Base-by-base conservation (phyloP, 23 tunicate genomes). In the Ciona savignyi region DNA sequence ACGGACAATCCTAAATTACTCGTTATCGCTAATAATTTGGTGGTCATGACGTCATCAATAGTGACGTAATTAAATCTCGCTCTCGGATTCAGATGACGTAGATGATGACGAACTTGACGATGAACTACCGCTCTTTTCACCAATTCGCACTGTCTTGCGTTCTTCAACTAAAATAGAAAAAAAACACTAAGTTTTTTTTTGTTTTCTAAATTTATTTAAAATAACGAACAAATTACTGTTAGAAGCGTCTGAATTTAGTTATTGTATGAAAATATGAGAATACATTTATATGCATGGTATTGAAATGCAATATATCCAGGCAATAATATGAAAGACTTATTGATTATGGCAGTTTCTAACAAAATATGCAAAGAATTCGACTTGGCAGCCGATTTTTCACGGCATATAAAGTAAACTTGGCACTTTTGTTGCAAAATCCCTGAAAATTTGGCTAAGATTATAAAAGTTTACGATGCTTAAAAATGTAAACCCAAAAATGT, bases 31-130 rank as follows among this genome's bases (percentile, higher is more conserved):
- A n/a, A n/a, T n/a, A n/a, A n/a, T n/a, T n/a, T n/a, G n/a, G n/a
- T n/a, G n/a, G n/a, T 42, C 56, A 15, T 42, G 56, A 42, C 56
- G 56, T 42, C 56, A 42, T 6, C 9, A 9, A 9, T 42, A 20
- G 67, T 63, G 28, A 63, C 67, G 67, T 63, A 4, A 26, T 73
- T 74, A 82, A 61, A 82, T 82, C 70, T 82, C 87, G 70, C 87
- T 82, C 63, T 82, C 87, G 19, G 87, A 82, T 20, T 82, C 87
- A 1, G 80, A 74, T 1, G 87, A 74, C 3, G 83, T 62, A 22
- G 87, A 82, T n/a, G 87, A 82, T 1, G 75, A 67, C 1, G 87
- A 82, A 6, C 78, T 66, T 4, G 80, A 74, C 2, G 73, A 30
- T 31, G 66, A 71, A 6, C 77, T 34, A 33, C 33, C 25, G 23